phyloP scores from a whole-genome alignment of 1,140 invertebrate species.

The Helicoverpa armigera region DNA sequence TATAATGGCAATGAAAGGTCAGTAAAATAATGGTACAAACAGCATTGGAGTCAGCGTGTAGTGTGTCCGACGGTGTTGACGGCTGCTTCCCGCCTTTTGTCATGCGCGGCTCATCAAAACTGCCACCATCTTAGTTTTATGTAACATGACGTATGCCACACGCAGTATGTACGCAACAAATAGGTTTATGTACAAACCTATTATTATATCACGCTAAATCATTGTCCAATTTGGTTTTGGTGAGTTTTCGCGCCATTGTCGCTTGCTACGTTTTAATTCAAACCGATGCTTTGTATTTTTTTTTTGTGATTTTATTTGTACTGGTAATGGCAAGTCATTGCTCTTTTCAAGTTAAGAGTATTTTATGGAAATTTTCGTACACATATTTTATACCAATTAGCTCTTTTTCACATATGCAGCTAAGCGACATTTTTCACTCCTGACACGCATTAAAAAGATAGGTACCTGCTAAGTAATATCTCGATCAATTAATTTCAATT shows the following conservation, averaged over 20 bases:
- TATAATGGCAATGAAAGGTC: constrained; percentile 2
- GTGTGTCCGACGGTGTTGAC: constrained; percentile 41
- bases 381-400: no score
- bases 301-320: background rate
- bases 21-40: constrained; percentile 8
- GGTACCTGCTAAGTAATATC: no score
- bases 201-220: background rate
- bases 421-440: no score
- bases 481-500: no score
- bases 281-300: background rate
- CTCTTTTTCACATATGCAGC: no score
- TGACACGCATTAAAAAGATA: no score
- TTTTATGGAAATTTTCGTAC: no score
- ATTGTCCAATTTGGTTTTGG: background rate
- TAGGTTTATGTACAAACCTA: background rate
- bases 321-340: background rate
- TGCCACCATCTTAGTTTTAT: constrained; percentile 31
- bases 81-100: constrained; percentile 73
- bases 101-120: constrained; percentile 55
- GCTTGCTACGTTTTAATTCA: no score
- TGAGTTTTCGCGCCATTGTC: background rate
- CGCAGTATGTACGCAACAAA: constrained; percentile 8
- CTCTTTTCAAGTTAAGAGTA: background rate
- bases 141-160: constrained; percentile 2
- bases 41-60: constrained; percentile 15